These are phyloP conservation scores for Anhinga anhinga DNA, from an alignment of 2,113 vertebrate genomes.

Conservation along the genomic window DNA sequence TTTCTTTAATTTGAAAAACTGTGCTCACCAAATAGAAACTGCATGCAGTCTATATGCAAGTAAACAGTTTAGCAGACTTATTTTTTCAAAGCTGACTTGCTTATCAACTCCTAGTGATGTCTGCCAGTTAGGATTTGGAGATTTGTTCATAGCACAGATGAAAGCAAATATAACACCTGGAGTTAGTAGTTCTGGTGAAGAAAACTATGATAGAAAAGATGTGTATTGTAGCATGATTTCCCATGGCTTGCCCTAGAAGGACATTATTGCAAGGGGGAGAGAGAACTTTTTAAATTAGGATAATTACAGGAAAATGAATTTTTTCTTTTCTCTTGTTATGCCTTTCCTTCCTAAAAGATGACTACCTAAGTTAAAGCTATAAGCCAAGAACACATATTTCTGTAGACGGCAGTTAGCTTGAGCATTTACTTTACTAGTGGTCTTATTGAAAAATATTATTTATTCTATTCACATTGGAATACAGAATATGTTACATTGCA, in stretches of 20 bases:
- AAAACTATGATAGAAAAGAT: not conserved
- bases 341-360: not conserved
- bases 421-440: not conserved
- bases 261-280: not conserved
- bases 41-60: not conserved
- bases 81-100: not conserved
- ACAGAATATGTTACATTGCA: too few relatives aligned
- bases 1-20: not conserved
- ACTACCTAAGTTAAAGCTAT: rapidly evolving
- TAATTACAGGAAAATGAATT: not conserved
- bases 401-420: not conserved
- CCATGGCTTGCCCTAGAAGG: not conserved
- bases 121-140: not conserved
- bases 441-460: not conserved
- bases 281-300: not conserved
- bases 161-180: not conserved
- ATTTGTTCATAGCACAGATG: not conserved
- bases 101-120: not conserved
- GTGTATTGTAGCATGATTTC: not conserved
- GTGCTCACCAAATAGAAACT: not conserved
- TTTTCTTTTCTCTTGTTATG: not conserved
- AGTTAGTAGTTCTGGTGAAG: not conserved
- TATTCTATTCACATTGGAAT: not conserved
- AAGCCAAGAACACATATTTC: not conserved
- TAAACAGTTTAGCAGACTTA: not conserved